Evolutionary conservation across 2,113 vertebrate genomes (phyloP).

Genomic region (Ptyas mucosa): DNA sequence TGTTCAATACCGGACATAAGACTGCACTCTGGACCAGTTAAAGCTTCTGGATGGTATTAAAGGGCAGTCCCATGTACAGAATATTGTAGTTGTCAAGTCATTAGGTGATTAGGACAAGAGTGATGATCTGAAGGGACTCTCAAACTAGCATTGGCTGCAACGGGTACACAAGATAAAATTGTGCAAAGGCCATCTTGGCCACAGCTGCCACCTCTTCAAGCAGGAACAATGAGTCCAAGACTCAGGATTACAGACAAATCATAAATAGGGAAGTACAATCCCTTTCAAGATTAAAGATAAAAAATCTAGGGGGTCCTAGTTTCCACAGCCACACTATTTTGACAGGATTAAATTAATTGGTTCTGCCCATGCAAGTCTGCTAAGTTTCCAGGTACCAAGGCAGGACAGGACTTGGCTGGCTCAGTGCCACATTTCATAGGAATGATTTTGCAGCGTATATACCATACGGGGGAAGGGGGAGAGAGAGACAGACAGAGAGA

Average conservation of each 20-base stretch:
- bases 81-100: neutral
- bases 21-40: neutral
- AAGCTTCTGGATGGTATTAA: neutral
- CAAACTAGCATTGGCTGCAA: neutral
- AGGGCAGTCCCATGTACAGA: neutral
- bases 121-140: neutral
- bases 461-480: accelerated
- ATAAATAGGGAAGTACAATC: neutral
- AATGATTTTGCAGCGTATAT: too few species aligned
- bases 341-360: neutral
- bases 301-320: neutral
- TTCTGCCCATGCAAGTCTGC: neutral
- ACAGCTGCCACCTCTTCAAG: neutral
- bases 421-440: too few species aligned
- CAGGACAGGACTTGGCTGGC: too few species aligned
- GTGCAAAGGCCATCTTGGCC: neutral
- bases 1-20: neutral
- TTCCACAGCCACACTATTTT: neutral
- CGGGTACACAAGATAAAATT: neutral
- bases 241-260: neutral
- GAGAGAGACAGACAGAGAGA: too few species aligned
- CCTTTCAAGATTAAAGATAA: neutral
- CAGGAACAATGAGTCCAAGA: neutral
- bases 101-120: neutral
- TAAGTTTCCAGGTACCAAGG: neutral